Evolutionary conservation across 2,113 vertebrate species (phyloP).

Genomic region (Aramus guarauna): DNA sequence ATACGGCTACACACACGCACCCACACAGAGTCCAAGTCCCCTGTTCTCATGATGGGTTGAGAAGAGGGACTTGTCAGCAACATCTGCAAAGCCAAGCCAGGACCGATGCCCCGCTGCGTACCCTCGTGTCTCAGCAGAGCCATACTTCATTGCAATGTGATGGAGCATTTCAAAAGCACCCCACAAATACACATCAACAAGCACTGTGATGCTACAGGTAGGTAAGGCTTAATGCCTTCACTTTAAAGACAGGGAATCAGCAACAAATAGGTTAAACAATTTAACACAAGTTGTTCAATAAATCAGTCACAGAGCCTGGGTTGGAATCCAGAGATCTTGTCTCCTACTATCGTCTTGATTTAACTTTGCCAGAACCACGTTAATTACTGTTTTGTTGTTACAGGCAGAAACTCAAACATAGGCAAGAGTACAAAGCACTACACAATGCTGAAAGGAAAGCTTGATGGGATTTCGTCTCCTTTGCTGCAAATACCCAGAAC

Average conservation of each 20-base stretch:
- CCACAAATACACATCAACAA: neutral
- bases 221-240: neutral
- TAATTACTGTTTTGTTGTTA: neutral
- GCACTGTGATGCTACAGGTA: rapidly evolving
- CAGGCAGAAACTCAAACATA: neutral
- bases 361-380: neutral
- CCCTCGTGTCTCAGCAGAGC: neutral
- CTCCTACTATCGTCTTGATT: neutral
- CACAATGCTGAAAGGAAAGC: neutral
- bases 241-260: neutral
- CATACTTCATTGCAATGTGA: rapidly evolving
- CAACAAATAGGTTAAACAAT: neutral
- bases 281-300: neutral
- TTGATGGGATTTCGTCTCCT: conserved; percentile 17
- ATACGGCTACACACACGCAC: rapidly evolving
- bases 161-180: neutral
- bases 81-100: neutral
- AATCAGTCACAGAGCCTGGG: neutral
- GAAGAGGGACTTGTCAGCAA: neutral
- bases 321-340: neutral
- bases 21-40: rapidly evolving
- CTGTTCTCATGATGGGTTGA: rapidly evolving
- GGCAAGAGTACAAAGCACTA: neutral
- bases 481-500: neutral
- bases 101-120: rapidly evolving